phyloP scores from a whole-genome alignment of 2,888 invertebrate genomes.

The Parthenolecanium corni region DNA sequence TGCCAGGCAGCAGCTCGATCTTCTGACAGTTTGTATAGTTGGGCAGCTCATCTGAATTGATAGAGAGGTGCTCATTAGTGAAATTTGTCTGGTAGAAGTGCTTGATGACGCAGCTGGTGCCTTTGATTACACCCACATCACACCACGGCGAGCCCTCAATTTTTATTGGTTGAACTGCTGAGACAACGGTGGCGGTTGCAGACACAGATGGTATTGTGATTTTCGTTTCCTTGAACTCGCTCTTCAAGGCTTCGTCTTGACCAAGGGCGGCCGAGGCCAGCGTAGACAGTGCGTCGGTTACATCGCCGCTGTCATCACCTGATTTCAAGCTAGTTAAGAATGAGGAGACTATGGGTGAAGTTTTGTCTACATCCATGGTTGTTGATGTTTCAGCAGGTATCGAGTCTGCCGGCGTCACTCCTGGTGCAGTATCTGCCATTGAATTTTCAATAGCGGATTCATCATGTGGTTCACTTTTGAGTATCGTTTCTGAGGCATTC shows the following conservation, averaged over 20 bases:
- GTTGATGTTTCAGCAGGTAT: no score
- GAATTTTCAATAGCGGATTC: no score
- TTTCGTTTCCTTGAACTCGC: slow-evolving; percentile 30
- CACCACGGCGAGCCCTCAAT: slow-evolving; percentile 54
- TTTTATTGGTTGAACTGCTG: slow-evolving; percentile 19
- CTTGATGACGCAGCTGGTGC: slow-evolving; percentile 48
- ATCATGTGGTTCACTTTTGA: no score
- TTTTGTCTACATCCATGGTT: no score
- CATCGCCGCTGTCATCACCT: slow-evolving; percentile 28
- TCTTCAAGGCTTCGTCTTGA: slow-evolving; percentile 36
- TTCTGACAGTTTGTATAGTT: slow-evolving; percentile 42
- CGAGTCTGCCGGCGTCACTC: no score
- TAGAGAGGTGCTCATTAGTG: slow-evolving; percentile 34
- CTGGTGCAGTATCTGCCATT: no score
- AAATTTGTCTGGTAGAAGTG: slow-evolving; percentile 33
- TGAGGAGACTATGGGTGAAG: no score
- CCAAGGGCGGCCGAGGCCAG: slow-evolving; percentile 43
- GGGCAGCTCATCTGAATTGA: slow-evolving; percentile 42
- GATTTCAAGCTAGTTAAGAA: no score
- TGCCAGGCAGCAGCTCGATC: slow-evolving; percentile 47
- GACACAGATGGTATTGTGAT: no score
- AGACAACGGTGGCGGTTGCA: not conserved
- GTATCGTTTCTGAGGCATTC: no score
- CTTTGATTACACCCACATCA: slow-evolving; percentile 85
- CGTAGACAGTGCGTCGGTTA: slow-evolving; percentile 40